These are phyloP conservation scores for Catonia carolina DNA, from an alignment of 2,888 invertebrate genomes.

Conservation along the genomic window DNA sequence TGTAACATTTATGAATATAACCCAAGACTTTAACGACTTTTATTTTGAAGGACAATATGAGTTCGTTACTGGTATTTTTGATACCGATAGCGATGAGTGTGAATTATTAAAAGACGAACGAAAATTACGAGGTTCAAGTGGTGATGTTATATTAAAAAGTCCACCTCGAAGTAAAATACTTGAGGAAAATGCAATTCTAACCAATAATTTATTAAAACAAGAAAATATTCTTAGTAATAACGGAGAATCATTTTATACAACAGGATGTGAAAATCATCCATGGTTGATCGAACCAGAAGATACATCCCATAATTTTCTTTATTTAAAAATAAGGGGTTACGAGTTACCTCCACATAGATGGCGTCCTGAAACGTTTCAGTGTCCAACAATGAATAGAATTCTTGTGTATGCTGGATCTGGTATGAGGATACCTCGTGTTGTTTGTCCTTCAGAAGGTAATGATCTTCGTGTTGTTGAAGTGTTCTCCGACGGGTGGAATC, in stretches of 20 bases:
- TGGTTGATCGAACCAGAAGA: constrained; percentile 74
- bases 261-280: constrained; percentile 60
- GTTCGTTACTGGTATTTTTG: constrained; percentile 47
- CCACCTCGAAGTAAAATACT: constrained; percentile 41
- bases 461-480: constrained; percentile 49
- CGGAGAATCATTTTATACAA: constrained; percentile 44
- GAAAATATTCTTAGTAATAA: constrained; percentile 9
- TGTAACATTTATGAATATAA: constrained; percentile 70
- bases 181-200: constrained; percentile 40
- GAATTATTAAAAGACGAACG: constrained; percentile 59
- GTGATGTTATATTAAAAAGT: constrained; percentile 62
- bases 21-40: constrained; percentile 72
- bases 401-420: constrained; percentile 64
- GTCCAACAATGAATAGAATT: constrained; percentile 63
- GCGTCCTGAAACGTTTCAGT: constrained; percentile 40
- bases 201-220: constrained; percentile 26
- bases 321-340: constrained; percentile 58
- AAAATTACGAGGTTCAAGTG: constrained; percentile 61
- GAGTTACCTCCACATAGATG: constrained; percentile 42
- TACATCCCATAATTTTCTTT: constrained; percentile 60
- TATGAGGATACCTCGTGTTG: constrained; percentile 54
- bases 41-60: constrained; percentile 56
- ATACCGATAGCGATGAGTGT: constrained; percentile 50
- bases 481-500: constrained; percentile 64
- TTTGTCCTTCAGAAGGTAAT: constrained; percentile 54